Evolutionary conservation across 2,888 invertebrate genomes (phyloP), one percentile per base, ranked within the genome.

Genomic region (Myopa tessellatipennis): DNA sequence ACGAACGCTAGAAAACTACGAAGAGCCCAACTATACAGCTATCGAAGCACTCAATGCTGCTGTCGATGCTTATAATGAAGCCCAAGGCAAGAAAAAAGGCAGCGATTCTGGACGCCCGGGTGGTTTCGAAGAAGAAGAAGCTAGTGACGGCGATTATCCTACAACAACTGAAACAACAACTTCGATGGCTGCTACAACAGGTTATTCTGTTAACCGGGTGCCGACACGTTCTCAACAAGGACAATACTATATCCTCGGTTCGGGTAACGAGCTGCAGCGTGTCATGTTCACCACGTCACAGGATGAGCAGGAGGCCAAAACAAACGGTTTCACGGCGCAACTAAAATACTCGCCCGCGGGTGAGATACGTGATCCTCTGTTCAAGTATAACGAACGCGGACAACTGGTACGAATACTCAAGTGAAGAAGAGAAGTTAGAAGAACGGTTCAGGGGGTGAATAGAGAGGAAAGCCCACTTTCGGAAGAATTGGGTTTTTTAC

Each of bases 301-400:
- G 79, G 84, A 82, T 50, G 83, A 84, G 4, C 84, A 86, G 7
- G 88, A 89, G 18, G 81, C 82, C 0, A 81, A 82, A 36, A 83
- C 80, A 6, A 87, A 88, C 76, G 88, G 85, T 3, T 89, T 89
- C 67, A 87, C 88, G 2, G 90, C 90, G 0, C 86, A 89, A 79
- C 80, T 90, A 40, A 86, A 84, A 69, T 90, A 89, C 74, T 85
- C 86, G n/a, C 86, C 87, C 10, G 88, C 90, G 3, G 88, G 89
- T 4, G 87, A 89, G 70, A 82, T 90, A 38, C 82, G 86, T 74
- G 90, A 89, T 82, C 90, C 90, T 0, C 81, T 90, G 18, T 90
- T 87, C 69, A 86, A 87, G 36, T 89, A 89, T 71, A 88, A 88
- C 72, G 85, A 83, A 12, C 84, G 86, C 65, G 89, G 89, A 4